Base-by-base conservation (phyloP, 2,113 vertebrate species). In the Grantiella picta region DNA sequence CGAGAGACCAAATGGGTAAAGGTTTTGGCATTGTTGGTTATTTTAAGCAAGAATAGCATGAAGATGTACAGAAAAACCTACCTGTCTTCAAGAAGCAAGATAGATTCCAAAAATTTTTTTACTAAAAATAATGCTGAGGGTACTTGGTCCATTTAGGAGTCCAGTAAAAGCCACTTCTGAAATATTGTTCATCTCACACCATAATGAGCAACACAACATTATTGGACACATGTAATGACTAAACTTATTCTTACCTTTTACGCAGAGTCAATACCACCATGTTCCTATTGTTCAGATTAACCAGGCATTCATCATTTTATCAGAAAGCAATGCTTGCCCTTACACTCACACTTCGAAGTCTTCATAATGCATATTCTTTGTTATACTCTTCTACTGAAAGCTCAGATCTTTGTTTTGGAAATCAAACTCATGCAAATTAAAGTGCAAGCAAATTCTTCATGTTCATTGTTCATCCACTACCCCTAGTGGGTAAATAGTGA, bases 281-380 rank as follows among this genome's bases (percentile, higher is more conserved):
- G 4, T 64, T 69, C 50, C 49, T 38, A 50, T 23, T 50, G 25
- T 31, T 90, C 36, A 56, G 42, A 56, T n/a, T 27, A 65, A 42
- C 17, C 50, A 77, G 23, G 33, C 8, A 22, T 53, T 63, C 38
- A 70, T 20, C 5, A 23, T 47, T 61, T 83, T 35, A 86, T 53
- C 35, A 28, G 54, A 78, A 73, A 73, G 2, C 17, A 84, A 20
- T 12, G 8, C 16, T 44, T 60, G 20, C 33, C 45, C 33, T 90
- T 65, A 24, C 38, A 76, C 36, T 79, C 5, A 10, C 14, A 40
- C 9, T 77, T 71, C 2, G 27, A 49, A 54, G 10, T 18, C 59
- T 64, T 59, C 49, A 29, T 28, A 63, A 56, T 0, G 0, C 5
- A 22, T 14, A 61, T 28, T 27, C 44, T 90, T 10, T 56, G 19